Evolutionary conservation across 2,797 vertebrate species (phyloP), one percentile per base, ranked within the genome.

Genomic region (Falco biarmicus): DNA sequence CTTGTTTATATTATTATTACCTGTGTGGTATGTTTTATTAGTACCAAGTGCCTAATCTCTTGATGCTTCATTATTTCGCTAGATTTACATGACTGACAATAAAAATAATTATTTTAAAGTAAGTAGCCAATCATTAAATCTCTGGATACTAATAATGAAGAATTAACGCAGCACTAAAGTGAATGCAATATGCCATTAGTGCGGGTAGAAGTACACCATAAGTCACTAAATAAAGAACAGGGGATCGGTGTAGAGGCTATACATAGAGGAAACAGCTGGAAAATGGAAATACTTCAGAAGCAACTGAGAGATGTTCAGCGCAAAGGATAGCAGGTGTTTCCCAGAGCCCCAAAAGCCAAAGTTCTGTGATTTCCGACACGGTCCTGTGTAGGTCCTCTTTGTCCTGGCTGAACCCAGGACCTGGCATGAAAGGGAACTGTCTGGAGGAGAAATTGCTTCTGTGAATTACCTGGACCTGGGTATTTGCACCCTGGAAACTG

Each of bases 31-130:
- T 22, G 39, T 57, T 80, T 78, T 59, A 76, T 71, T 76, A 59
- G 74, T 24, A 54, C 65, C 57, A 48, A 77, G 71, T n/a, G 70
- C 37, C 81, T 66, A 24, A 84, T 89, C 78, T 79, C 73, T 41
- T n/a, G 69, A 13, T 48, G 45, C 86, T 84, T 94, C 56, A 24
- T 87, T 84, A 90, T 84, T 87, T 77, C 16, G 2, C 87, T 21
- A 31, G 64, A 68, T 81, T 89, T 84, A 45, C 9, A 2, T 28
- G 66, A 31, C 19, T 76, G 88, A 87, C 57, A 80, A 83, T 71
- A 80, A 90, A 92, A 97, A 91, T 63, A 84, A 87, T 92, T 54
- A 69, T 83, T 90, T 81, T 41, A 63, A 85, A 65, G 51, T 60
- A 57, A 95, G 63, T 22, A 85, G 74, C 91, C 50, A 20, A 14